Conservation (phyloP, 2,888 invertebrate genomes). For the Ormia ochracea region DNA sequence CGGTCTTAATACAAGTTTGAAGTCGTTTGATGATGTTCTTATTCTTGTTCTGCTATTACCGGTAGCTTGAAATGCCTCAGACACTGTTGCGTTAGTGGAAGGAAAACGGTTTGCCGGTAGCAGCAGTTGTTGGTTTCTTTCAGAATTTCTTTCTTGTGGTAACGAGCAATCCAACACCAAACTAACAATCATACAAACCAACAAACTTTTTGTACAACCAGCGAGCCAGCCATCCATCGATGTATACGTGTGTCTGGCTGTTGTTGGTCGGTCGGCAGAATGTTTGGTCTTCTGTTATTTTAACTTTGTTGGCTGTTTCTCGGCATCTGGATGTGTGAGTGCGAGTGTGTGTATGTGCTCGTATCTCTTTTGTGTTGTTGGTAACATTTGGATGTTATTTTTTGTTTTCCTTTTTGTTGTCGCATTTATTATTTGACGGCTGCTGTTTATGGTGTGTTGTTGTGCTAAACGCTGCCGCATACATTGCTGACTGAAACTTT, state of each 20-base stretch:
- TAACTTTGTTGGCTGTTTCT: constrained; percentile 31
- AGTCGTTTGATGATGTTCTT: constrained; percentile 34
- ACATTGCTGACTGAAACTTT: constrained; percentile 48
- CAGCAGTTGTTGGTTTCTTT: constrained; percentile 40
- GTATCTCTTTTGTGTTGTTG: constrained; percentile 5
- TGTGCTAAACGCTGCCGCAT: constrained; percentile 47
- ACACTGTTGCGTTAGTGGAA: constrained; percentile 6
- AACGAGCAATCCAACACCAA: constrained; percentile 3
- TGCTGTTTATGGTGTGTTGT: constrained; percentile 23
- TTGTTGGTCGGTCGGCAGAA: constrained; percentile 43
- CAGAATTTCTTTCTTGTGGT: constrained; percentile 53
- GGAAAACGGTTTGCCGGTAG: constrained; percentile 8
- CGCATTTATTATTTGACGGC: constrained; percentile 39
- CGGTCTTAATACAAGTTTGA: constrained; percentile 10
- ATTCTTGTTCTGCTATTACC: not conserved
- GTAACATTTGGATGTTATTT: constrained; percentile 47
- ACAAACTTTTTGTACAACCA: not conserved
- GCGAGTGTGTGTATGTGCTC: not conserved
- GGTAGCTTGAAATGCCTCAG: constrained; percentile 35
- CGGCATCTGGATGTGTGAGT: not conserved
- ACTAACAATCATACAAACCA: constrained; percentile 3
- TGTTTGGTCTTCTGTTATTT: constrained; percentile 40
- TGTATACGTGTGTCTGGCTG: constrained; percentile 29
- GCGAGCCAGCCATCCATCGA: constrained; percentile 22
- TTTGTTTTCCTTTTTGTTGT: constrained; percentile 20